Evolutionary conservation across 2,888 invertebrate species (phyloP), one percentile per base, ranked within the genome.

Genomic region (Julus scanicus): DNA sequence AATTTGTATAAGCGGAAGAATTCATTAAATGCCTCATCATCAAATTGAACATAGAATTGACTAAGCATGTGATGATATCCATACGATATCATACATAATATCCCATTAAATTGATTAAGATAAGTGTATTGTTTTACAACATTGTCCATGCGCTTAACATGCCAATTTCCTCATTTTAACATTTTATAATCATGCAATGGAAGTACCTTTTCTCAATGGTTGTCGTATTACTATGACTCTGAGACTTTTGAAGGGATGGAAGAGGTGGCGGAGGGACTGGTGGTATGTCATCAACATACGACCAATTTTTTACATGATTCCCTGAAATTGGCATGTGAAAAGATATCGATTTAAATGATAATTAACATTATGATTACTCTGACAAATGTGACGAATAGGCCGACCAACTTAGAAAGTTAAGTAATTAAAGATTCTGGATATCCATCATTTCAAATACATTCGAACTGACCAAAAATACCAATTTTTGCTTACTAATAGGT

Each of bases 201-300:
- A 49, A 39, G 39, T 87, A 87, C 87, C 87, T 63, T 80, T 87
- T 87, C 63, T 87, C 80, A 20, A 49, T 44, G 44, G 57, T 20
- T 57, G 49, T n/a, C 53, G 86, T 53, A 86, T 53, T 86, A 86
- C 39, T 57, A 39, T 86, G 86, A 53, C 40, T 83, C 40, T 86
- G 44, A 44, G 84, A 86, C 20, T 88, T 88, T 29, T 88, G 86
- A 83, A 80, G 83, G 40, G 87, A 40, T 86, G 89, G 89, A 37
- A 89, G 85, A 84, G 87, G 88, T 15, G 88, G 88, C 80, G 89
- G 88, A 29, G 88, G 88, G 39, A 87, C 88, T 29, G 48, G 37
- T 20, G 89, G 89, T 39, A 89, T 57, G 37, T 89, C 89, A 89
- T 89, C 89, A 63, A 40, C 48, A 49, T 88, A 44, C 29, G 39